Base-by-base conservation (phyloP, 1,140 invertebrate species). In the Aleiodes sp. region DNA sequence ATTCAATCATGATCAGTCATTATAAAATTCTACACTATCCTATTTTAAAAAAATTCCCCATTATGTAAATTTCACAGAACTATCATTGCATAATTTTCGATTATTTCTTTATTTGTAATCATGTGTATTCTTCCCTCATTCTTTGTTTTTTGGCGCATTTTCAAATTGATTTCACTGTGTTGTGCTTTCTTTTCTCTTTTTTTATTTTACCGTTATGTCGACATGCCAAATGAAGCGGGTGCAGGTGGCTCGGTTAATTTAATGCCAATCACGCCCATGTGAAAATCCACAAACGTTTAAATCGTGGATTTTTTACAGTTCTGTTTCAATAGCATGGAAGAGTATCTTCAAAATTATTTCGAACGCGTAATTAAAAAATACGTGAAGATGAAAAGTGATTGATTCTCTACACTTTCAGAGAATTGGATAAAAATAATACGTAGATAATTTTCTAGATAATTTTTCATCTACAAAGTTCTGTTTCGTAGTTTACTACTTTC, bases 251-350 rank as follows among this genome's bases (percentile, higher is more conserved):
- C 31, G 19, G 10, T 19, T 7, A 4, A 6, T n/a, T n/a, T 52
- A 41, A 64, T 64, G 37, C 61, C 24, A 26, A 64, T 37, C 61
- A 64, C 61, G 61, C 43, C 33, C 29, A 12, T 24, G 26, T 16
- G 10, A 52, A 21, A 16, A 52, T 52, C 46, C 19, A 37, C 12
- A 35, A 2, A 8, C 35, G 46, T 35, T 21, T 21, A 16, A 61
- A 35, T 61, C 4, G 24, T 24, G 12, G 21, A 24, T 21, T 21
- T 52, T 52, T 16, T 24, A 24, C 6, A 24, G 19, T 16, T 9
- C 21, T 4, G 14, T 52, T n/a, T n/a, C 10, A 4, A 41, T 41
- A n/a, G n/a, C n/a, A n/a, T n/a, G n/a, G n/a, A n/a, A n/a, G n/a
- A n/a, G n/a, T n/a, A n/a, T n/a, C n/a, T n/a, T n/a, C n/a, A n/a